Evolutionary conservation across 2,797 vertebrate species (phyloP).

Genomic region (Darevskia nairensis): DNA sequence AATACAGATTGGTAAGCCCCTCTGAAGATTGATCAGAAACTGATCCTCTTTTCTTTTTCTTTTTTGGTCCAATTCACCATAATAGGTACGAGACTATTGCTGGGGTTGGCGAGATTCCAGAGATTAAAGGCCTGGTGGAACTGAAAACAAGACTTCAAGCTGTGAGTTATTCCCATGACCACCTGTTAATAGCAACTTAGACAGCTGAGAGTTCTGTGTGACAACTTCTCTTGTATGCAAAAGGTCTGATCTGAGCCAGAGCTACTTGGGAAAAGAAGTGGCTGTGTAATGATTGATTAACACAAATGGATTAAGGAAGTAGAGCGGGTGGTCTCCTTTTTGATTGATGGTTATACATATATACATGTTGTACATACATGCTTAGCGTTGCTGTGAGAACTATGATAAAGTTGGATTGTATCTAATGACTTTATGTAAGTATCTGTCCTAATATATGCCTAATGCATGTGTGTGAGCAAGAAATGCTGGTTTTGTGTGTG

Average conservation of each 20-base stretch:
- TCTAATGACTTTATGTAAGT: not conserved
- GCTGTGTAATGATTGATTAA: not conserved
- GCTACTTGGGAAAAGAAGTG: not conserved
- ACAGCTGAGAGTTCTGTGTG: not conserved
- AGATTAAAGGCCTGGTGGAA: constrained; percentile 43
- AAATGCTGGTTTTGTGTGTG: not conserved
- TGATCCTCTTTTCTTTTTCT: not conserved
- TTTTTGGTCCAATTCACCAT: fast-evolving
- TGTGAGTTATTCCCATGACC: constrained; percentile 63
- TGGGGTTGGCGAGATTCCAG: constrained; percentile 23
- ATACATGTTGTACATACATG: not conserved
- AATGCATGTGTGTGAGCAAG: not conserved
- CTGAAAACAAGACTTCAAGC: constrained; percentile 69
- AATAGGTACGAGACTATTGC: constrained; percentile 53
- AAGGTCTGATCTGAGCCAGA: not conserved
- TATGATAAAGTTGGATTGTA: not conserved
- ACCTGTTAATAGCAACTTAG: not conserved
- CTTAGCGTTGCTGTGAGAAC: not conserved
- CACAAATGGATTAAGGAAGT: not conserved
- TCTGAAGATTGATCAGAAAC: not conserved
- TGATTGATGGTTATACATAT: not conserved
- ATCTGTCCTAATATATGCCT: not conserved
- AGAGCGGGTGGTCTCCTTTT: too few relatives aligned
- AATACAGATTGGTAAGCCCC: not conserved
- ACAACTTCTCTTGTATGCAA: fast-evolving